A percentile compares a stretch with the other conserved stretches of the same genome.
phyloP scores from a whole-genome alignment of 2,888 invertebrate genomes.

The Axea sp. region DNA sequence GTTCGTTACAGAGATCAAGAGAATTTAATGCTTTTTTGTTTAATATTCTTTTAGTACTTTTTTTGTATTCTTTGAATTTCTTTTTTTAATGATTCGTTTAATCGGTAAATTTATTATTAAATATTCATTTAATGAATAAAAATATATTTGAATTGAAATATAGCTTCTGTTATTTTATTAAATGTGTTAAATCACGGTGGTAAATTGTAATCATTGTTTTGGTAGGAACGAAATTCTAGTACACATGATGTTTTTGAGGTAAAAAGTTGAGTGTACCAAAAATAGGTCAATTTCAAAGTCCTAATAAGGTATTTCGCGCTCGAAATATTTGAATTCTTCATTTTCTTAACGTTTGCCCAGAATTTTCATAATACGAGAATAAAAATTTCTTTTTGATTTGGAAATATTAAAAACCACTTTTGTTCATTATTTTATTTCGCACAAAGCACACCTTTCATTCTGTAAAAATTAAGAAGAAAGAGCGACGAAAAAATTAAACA shows the following conservation, averaged over 20 bases:
- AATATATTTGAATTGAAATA: too few relatives aligned
- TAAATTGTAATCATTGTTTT: neutral
- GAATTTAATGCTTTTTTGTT: constrained; percentile 16
- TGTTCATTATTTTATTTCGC: constrained; percentile 10
- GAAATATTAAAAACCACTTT: constrained; percentile 22
- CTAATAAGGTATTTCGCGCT: constrained; percentile 4
- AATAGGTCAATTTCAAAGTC: constrained; percentile 22
- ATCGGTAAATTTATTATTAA: too few relatives aligned
- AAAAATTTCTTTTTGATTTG: constrained; percentile 10
- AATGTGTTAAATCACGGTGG: neutral
- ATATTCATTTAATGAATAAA: too few relatives aligned
- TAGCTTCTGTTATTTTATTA: too few relatives aligned
- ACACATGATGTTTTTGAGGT: constrained; percentile 4
- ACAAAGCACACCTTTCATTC: constrained; percentile 2
- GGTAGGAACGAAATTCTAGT: constrained; percentile 3
- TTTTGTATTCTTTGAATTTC: neutral
- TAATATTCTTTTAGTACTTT: constrained; percentile 1
- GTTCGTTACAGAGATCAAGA: constrained; percentile 16
- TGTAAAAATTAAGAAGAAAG: neutral
- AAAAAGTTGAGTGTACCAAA: constrained; percentile 7
- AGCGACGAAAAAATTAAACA: neutral
- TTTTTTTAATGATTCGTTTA: neutral
- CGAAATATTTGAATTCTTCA: constrained; percentile 15
- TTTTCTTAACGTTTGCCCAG: constrained; percentile 8
- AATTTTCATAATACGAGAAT: constrained; percentile 20